A percentile compares a stretch with the other conserved stretches of the same genome.
Evolutionary conservation across 2,797 vertebrate species (phyloP).

Genomic region (Sarcoramphus papa): DNA sequence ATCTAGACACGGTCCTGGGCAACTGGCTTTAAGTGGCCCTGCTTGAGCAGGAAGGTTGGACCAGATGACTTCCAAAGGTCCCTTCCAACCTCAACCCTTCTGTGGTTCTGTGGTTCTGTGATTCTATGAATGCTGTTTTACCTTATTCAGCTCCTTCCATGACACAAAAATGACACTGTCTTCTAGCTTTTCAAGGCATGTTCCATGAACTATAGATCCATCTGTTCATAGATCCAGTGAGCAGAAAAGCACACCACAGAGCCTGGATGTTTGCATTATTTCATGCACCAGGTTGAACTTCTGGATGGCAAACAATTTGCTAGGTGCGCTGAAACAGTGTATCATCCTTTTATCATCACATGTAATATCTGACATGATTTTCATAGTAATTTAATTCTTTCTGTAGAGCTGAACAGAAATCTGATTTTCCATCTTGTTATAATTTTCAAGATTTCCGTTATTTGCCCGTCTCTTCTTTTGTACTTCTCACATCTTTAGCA

Average conservation of each 20-base stretch:
- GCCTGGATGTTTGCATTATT: not conserved
- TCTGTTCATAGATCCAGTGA: not conserved
- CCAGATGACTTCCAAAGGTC: not conserved
- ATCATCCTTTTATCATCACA: not conserved
- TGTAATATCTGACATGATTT: not conserved
- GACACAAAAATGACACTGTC: not conserved
- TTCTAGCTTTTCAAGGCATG: not conserved
- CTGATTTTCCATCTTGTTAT: not conserved
- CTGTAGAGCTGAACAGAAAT: not conserved
- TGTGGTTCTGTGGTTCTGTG: not conserved
- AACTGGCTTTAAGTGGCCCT: not conserved
- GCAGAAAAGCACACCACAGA: not conserved
- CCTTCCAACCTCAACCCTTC: not conserved
- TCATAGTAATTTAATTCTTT: not conserved
- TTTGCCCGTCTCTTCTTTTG: not conserved
- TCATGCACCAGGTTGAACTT: not conserved
- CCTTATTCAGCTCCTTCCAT: not conserved
- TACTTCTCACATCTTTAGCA: not conserved
- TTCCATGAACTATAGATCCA: not conserved
- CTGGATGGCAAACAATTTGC: not conserved
- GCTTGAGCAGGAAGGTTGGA: not conserved
- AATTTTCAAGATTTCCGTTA: not conserved
- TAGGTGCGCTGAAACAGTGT: not conserved
- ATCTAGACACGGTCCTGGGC: rapidly evolving
- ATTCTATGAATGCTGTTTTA: not conserved